These are phyloP conservation scores for Drosophila meridionalis DNA, from an alignment of 2,888 invertebrate species.

Conservation along the genomic window DNA sequence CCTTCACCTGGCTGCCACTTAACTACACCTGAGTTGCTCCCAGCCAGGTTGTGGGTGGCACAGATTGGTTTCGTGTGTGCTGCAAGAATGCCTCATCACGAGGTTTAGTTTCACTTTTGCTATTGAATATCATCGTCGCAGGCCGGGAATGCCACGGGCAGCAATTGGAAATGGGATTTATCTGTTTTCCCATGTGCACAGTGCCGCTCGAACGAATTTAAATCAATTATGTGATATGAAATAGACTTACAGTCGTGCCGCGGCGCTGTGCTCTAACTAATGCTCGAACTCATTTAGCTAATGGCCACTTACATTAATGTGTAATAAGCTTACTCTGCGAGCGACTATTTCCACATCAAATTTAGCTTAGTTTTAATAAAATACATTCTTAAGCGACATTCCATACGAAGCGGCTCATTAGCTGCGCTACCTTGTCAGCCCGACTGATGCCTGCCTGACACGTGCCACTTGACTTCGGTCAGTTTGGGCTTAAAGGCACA, in stretches of 20 bases:
- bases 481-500: not conserved
- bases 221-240: constrained; percentile 5
- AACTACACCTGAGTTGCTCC: constrained; percentile 8
- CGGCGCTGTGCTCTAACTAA: not conserved
- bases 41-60: constrained; percentile 22
- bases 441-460: constrained; percentile 17
- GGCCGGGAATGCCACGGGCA: not conserved
- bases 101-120: constrained; percentile 6
- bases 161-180: constrained; percentile 5
- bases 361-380: not conserved
- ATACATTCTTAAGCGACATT: constrained; percentile 8
- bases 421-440: constrained; percentile 47
- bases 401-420: constrained; percentile 26
- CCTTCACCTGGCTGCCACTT: not conserved
- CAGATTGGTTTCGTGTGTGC: not conserved
- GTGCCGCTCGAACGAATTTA: not conserved
- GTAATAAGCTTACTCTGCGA: constrained; percentile 17
- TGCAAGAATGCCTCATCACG: not conserved
- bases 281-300: constrained; percentile 47
- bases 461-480: constrained; percentile 22
- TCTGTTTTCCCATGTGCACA: not conserved
- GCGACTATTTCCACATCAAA: constrained; percentile 6
- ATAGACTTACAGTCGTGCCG: not conserved
- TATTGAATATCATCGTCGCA: constrained; percentile 12
- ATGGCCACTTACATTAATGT: constrained; percentile 29